Evolutionary conservation across 2,888 invertebrate species (phyloP).

Genomic region (Linyphia triangularis): DNA sequence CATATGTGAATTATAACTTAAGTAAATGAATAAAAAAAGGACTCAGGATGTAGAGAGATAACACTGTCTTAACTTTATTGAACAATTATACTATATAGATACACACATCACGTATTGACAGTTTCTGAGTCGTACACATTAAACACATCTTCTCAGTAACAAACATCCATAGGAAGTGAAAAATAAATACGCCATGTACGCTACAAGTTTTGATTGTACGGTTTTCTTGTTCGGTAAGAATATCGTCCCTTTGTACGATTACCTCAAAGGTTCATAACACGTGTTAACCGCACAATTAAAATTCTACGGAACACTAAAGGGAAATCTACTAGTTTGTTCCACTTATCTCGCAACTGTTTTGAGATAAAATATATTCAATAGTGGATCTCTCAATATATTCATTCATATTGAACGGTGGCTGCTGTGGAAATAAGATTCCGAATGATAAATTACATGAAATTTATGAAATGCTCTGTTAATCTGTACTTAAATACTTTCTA

Average conservation of each 20-base stretch:
- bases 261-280: background rate
- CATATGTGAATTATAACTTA: background rate
- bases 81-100: conserved; percentile 31
- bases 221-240: conserved; percentile 4
- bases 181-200: conserved; percentile 47
- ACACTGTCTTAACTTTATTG: conserved; percentile 37
- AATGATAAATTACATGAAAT: no score
- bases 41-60: background rate
- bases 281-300: background rate
- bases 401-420: no score
- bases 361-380: background rate
- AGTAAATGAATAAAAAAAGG: background rate
- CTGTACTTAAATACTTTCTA: no score
- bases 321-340: conserved; percentile 4
- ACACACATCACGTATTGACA: conserved; percentile 44
- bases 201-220: conserved; percentile 39
- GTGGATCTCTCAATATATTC: no score
- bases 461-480: no score
- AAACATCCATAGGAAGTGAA: conserved; percentile 59
- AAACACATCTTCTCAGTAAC: conserved; percentile 41
- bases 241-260: background rate
- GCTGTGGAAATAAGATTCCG: no score
- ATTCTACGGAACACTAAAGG: background rate
- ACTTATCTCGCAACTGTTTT: conserved; percentile 5
- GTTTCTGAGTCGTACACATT: conserved; percentile 41